Conservation (phyloP, 2,113 vertebrate genomes). For the Odocoileus virginianus region DNA sequence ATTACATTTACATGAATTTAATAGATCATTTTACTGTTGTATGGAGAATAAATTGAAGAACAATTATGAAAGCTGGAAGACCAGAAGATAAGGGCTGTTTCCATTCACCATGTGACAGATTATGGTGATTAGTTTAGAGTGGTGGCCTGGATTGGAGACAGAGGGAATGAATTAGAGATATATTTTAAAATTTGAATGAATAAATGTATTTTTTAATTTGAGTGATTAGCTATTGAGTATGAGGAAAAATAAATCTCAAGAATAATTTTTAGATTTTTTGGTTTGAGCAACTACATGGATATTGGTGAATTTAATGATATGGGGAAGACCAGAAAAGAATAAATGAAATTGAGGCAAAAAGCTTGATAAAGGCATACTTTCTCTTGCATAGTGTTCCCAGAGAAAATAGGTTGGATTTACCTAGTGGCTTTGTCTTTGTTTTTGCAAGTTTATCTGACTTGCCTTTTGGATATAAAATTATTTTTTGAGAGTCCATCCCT, state of each 20-base stretch:
- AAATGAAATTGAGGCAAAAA: background rate
- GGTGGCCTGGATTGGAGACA: background rate
- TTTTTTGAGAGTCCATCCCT: background rate
- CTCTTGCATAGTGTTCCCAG: background rate
- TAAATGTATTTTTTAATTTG: background rate
- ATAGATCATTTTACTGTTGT: background rate
- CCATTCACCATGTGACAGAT: background rate
- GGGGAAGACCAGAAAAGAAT: background rate
- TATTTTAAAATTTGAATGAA: background rate
- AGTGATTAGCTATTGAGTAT: background rate
- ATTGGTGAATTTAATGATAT: background rate
- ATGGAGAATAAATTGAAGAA: background rate
- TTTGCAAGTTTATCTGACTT: background rate
- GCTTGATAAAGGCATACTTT: background rate
- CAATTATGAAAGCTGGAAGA: background rate
- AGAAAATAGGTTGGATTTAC: background rate
- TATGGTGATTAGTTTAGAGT: background rate
- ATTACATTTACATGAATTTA: background rate
- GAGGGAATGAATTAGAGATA: background rate
- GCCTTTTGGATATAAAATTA: background rate
- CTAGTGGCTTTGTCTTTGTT: background rate
- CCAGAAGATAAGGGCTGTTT: background rate
- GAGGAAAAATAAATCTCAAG: background rate
- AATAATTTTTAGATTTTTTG: background rate
- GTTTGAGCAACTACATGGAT: background rate